Percentiles rank a stretch among this genome's conserved stretches.
phyloP scores from a whole-genome alignment of 2,113 vertebrate genomes.

The Gymnogyps californianus region DNA sequence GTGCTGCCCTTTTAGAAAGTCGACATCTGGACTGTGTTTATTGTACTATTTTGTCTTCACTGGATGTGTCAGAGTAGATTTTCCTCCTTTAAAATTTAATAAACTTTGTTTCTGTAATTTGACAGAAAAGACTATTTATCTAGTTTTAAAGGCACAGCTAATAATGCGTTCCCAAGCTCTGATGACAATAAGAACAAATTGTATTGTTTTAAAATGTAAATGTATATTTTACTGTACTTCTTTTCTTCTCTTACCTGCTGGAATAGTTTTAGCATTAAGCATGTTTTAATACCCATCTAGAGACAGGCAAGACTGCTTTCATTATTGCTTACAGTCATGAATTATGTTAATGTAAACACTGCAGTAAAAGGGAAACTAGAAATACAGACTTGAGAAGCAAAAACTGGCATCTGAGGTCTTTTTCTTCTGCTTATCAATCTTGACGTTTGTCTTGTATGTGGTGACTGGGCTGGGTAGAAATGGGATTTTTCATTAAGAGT shows the following conservation, averaged over 20 bases:
- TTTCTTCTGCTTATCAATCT: neutral
- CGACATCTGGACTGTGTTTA: neutral
- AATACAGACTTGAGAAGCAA: neutral
- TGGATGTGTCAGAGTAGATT: neutral
- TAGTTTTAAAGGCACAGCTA: neutral
- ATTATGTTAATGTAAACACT: neutral
- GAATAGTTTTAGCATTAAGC: neutral
- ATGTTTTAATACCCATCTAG: neutral
- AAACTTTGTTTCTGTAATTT: neutral
- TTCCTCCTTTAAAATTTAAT: neutral
- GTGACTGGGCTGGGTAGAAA: neutral
- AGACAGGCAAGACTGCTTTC: constrained; percentile 8
- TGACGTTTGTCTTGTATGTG: neutral
- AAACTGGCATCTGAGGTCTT: neutral
- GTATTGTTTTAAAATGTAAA: neutral
- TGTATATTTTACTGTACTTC: neutral
- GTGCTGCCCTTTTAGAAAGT: neutral
- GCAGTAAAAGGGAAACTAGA: neutral
- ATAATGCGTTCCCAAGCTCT: neutral
- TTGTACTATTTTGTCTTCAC: neutral
- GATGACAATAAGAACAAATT: neutral
- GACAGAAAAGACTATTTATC: neutral
- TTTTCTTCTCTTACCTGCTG: neutral
- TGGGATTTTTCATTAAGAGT: neutral
- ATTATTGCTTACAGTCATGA: neutral